Evolutionary conservation across 2,797 vertebrate genomes (phyloP).

Genomic region (Sphaeramia orbicularis): DNA sequence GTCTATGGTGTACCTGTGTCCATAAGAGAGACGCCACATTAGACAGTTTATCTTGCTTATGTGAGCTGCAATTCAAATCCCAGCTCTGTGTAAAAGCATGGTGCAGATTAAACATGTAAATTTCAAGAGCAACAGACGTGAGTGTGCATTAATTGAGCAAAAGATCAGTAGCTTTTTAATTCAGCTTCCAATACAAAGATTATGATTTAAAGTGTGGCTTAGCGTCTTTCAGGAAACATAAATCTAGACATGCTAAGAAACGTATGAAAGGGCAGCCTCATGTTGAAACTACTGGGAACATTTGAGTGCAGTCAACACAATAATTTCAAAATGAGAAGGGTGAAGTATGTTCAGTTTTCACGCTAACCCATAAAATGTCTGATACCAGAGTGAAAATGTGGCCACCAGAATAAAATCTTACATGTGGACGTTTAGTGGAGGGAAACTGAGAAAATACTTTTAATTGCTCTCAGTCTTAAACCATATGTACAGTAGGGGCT

Average conservation of each 20-base stretch:
- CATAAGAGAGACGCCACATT: slow-evolving; percentile 8
- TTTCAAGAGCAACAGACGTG: slow-evolving; percentile 8
- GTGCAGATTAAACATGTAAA: slow-evolving; percentile 2
- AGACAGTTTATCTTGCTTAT: slow-evolving; percentile 23
- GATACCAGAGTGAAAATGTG: slow-evolving; percentile 50
- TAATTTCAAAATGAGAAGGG: slow-evolving; percentile 49
- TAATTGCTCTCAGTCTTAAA: slow-evolving; percentile 56
- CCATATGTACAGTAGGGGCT: slow-evolving; percentile 47
- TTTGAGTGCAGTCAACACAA: slow-evolving; percentile 48
- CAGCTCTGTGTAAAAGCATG: slow-evolving; percentile 16
- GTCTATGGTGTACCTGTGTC: slow-evolving; percentile 56
- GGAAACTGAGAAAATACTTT: slow-evolving; percentile 48
- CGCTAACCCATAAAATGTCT: slow-evolving; percentile 47
- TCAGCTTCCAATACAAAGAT: slow-evolving; percentile 23
- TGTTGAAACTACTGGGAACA: slow-evolving; percentile 44
- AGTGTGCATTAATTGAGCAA: slow-evolving; percentile 9
- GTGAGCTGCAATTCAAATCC: slow-evolving; percentile 28
- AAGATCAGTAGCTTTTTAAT: slow-evolving; percentile 33
- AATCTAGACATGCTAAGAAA: slow-evolving; percentile 34
- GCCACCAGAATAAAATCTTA: slow-evolving; percentile 40
- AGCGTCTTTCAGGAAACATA: slow-evolving; percentile 35
- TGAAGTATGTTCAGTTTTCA: slow-evolving; percentile 56
- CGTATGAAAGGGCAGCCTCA: slow-evolving; percentile 20
- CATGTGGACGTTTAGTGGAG: slow-evolving; percentile 45
- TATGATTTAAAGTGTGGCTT: slow-evolving; percentile 32